Base-by-base conservation (phyloP, 2,888 invertebrate genomes). In the Drosophila sordidula region DNA sequence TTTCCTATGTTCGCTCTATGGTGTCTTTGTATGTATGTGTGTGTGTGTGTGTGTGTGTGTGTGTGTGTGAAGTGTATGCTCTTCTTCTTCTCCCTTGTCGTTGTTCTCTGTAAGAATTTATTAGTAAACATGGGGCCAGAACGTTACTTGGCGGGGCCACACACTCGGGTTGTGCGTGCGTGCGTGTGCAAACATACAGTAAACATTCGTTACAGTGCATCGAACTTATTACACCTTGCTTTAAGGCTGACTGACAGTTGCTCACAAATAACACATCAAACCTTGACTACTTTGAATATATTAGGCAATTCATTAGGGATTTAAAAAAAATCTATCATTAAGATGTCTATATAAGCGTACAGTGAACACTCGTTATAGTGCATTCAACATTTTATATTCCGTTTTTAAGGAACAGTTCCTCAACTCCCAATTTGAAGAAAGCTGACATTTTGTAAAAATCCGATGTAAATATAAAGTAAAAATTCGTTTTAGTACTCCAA, bases 51-150 rank as follows among this genome's bases (percentile, higher is more conserved):
- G 2, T 16, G 39, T 9, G 41, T 18, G 39, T 9, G 14, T 14
- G 6, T 11, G 22, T 2, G 52, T 11, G 14, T 11, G n/a, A 11
- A 8, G 16, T 16, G 18, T 18, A 3, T 39, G 22, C 9, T 29
- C 9, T 9, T 29, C 29, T 29, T 3, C 29, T 29, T 29, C 9
- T 29, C 29, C 29, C 29, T 9, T 9, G 29, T 46, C 58, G 70
- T 46, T 51, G 54, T 36, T 50, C 36, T 62, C 74, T 74, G 74
- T 58, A 74, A 74, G 41, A 74, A 66, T 61, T 45, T 74, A 72
- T 83, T 67, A 63, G 67, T 75, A 71, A 77, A 77, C 47, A 72
- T 63, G 66, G 72, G 54, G 38, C 72, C 56, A 76, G 44, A 54
- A 42, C 39, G 18, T 38, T 58, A 44, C 42, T 42, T 74, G 61